Base-by-base conservation (phyloP, 2,888 invertebrate species). In the Melanophora roralis region DNA sequence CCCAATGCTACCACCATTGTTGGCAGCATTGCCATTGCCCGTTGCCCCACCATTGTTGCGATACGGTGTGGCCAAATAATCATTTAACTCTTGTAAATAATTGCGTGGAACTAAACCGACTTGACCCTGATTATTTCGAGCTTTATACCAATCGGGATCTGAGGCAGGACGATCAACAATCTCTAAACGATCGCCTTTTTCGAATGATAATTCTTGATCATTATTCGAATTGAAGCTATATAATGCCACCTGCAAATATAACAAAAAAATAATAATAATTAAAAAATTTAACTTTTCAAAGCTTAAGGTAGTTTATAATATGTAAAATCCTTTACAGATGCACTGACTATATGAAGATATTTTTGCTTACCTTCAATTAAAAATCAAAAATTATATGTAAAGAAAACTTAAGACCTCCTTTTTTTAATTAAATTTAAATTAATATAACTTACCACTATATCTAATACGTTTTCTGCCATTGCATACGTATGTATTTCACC, bases 81-180 rank as follows among this genome's bases (percentile, higher is more conserved):
- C 97, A 83, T 95, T 95, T 81, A 97, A 92, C 91, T 96, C 97
- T 92, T 97, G 97, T 86, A 97, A 92, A 91, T 97, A 97, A 92
- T 97, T 98, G 83, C 97, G 92, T 45, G 99, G 99, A 86, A 99
- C 98, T 85, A 99, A 93, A 68, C 99, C 99, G 81, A 96, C 93
- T 90, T 96, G 95, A 6, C 98, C 98, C 89, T 95, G 94, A 69
- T 94, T 93, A 91, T 99, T 99, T 57, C 98, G 92, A 69, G 99
- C 99, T 88, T 96, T 95, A 92, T 95, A 90, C 99, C 99, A 99
- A 91, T 99, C 99, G 8, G 99, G 99, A 92, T 99, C 99, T 81
- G 97, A 96, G 6, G 95, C 94, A 8, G 99, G 98, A 88, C 98
- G 94, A 91, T 98, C 98, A 82, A 99, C 92, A 84, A 99, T 97